Evolutionary conservation across 1,140 invertebrate species (phyloP).

Genomic region (Holotrichia oblita): DNA sequence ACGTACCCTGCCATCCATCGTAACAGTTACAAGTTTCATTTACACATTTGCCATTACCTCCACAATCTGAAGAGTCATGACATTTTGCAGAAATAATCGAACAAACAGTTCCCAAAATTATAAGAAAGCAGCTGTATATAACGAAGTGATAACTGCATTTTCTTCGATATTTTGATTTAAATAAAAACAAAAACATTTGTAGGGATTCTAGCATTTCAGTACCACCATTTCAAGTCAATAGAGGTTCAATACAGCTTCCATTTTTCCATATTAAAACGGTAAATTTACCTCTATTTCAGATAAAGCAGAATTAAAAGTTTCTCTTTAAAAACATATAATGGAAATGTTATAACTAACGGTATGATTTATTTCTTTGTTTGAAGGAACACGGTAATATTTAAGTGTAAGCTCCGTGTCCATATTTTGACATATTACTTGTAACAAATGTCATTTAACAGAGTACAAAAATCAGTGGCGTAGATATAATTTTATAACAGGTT

Average conservation of each 20-base stretch:
- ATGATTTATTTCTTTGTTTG: conserved; percentile 29
- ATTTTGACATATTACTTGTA: conserved; percentile 38
- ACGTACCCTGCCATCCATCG: conserved; percentile 88
- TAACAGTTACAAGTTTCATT: conserved; percentile 88
- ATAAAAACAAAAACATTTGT: conserved; percentile 86
- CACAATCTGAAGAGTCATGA: conserved; percentile 66
- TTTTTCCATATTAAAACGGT: conserved; percentile 14
- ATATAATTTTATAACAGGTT: not conserved
- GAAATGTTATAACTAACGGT: not conserved
- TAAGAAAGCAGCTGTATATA: conserved; percentile 64
- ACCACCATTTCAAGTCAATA: conserved; percentile 33
- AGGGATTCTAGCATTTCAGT: conserved; percentile 74
- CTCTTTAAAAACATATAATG: not conserved
- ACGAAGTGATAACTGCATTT: conserved; percentile 68
- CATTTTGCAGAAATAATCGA: conserved; percentile 64
- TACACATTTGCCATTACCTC: conserved; percentile 79
- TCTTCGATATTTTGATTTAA: conserved; percentile 84
- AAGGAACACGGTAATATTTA: conserved; percentile 24
- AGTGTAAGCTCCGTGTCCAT: conserved; percentile 36
- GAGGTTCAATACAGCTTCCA: conserved; percentile 6
- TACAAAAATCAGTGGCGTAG: not conserved
- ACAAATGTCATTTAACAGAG: conserved; percentile 36
- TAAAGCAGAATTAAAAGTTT: not conserved
- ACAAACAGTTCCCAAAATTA: conserved; percentile 47
- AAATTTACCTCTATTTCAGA: conserved; percentile 21